Percentiles rank a stretch among this genome's conserved stretches.
Evolutionary conservation across 2,888 invertebrate species (phyloP).

Genomic region (Dichetophora obliterata): DNA sequence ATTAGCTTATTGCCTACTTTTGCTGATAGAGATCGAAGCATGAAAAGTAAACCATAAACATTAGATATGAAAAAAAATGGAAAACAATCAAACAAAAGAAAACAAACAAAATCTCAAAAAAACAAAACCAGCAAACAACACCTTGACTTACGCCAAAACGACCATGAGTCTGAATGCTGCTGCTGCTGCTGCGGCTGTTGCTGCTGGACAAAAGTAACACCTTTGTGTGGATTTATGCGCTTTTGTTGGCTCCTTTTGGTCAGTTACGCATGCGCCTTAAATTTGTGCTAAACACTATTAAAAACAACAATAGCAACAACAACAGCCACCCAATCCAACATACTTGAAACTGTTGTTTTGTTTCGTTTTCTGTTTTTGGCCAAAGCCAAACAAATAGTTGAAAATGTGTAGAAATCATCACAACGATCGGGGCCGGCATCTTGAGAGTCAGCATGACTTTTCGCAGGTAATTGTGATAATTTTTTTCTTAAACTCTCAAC

Average conservation of each 20-base stretch:
- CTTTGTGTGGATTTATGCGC: not conserved
- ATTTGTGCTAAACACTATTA: not conserved
- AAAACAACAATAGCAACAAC: not conserved
- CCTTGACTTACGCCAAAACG: conserved; percentile 30
- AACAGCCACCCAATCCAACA: not conserved
- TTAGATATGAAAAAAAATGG: not conserved
- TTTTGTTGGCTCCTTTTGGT: conserved; percentile 22
- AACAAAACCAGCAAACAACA: conserved; percentile 12
- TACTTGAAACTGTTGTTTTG: too few relatives aligned
- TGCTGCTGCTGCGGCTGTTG: not conserved
- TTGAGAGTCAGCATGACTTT: conserved; percentile 52
- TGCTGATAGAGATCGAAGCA: not conserved
- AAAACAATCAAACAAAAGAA: conserved; percentile 9
- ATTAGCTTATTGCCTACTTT: conserved; percentile 27
- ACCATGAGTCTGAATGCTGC: not conserved
- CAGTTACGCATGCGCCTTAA: conserved; percentile 36
- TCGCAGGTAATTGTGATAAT: conserved; percentile 52
- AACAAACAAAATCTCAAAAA: not conserved
- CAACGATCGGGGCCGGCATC: conserved; percentile 28
- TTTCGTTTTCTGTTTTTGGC: not conserved
- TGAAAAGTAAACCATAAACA: too few relatives aligned
- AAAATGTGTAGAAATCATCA: conserved; percentile 44
- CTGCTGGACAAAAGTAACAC: not conserved
- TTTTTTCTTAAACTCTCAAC: conserved; percentile 1
- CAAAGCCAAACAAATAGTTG: conserved; percentile 17